These are phyloP conservation scores for Myopa testacea DNA, from an alignment of 2,888 invertebrate species.

Conservation along the genomic window DNA sequence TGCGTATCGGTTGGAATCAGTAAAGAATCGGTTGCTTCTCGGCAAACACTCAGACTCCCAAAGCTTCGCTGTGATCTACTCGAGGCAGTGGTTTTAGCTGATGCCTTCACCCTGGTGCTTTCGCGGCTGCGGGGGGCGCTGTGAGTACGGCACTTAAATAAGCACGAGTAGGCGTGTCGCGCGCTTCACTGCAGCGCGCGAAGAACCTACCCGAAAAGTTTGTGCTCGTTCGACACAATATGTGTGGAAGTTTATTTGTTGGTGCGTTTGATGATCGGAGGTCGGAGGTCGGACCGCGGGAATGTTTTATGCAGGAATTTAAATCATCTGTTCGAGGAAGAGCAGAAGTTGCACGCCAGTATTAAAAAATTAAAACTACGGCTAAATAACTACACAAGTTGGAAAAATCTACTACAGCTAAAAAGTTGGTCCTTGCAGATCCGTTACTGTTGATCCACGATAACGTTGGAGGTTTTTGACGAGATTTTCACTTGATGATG, in stretches of 20 bases:
- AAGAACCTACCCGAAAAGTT: not conserved
- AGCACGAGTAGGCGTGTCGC: not conserved
- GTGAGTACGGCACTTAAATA: not conserved
- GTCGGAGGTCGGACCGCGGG: not conserved
- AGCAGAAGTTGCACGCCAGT: not conserved
- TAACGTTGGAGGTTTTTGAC: not conserved
- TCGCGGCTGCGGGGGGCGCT: too few species aligned
- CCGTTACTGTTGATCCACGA: not conserved
- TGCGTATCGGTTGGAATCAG: not conserved
- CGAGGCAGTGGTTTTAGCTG: too few species aligned
- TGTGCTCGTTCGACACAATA: not conserved
- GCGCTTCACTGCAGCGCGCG: not conserved
- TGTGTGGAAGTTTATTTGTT: constrained; percentile 6
- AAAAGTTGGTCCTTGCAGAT: constrained; percentile 1
- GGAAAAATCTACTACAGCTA: not conserved
- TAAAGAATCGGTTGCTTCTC: not conserved
- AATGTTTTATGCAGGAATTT: not conserved
- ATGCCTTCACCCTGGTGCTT: too few species aligned
- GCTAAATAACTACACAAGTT: constrained; percentile 13
- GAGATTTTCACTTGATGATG: not conserved
- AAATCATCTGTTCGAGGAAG: not conserved
- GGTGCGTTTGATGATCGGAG: not conserved
- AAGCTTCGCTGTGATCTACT: not conserved
- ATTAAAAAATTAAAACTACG: constrained; percentile 15
- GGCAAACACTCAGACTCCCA: not conserved